Percentiles rank a stretch among this genome's conserved stretches.
Conservation (phyloP, 2,888 invertebrate genomes). For the Agriopis marginaria region DNA sequence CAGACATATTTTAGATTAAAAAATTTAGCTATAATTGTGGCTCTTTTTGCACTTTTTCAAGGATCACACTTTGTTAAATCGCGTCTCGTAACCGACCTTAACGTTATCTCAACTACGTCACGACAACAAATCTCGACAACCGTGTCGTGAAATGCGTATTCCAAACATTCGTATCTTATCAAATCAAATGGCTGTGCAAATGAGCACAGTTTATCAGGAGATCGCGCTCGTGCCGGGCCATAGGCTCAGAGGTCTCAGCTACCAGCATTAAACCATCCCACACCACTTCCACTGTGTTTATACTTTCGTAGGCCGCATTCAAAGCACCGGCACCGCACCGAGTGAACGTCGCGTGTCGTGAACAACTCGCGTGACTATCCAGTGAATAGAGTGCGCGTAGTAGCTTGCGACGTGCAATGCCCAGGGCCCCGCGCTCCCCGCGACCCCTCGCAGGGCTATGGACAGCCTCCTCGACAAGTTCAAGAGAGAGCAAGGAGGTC, state of each 20-base stretch:
- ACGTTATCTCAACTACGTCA: slow-evolving; percentile 66
- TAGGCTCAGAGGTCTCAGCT: slow-evolving; percentile 64
- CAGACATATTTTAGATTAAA: neutral
- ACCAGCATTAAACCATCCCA: slow-evolving; percentile 30
- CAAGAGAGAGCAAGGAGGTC: slow-evolving; percentile 81
- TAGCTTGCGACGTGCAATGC: slow-evolving; percentile 82
- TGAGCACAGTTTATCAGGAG: slow-evolving; percentile 75
- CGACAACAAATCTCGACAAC: slow-evolving; percentile 79
- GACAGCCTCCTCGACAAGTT: slow-evolving; percentile 84
- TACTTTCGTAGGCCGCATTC: slow-evolving; percentile 77
- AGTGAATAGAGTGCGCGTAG: slow-evolving; percentile 83
- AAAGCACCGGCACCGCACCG: slow-evolving; percentile 72
- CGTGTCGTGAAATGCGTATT: slow-evolving; percentile 72
- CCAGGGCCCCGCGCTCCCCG: slow-evolving; percentile 73
- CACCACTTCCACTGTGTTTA: slow-evolving; percentile 66
- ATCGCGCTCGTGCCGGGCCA: slow-evolving; percentile 61
- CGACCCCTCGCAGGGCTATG: slow-evolving; percentile 80
- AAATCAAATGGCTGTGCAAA: slow-evolving; percentile 79
- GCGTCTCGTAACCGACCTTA: slow-evolving; percentile 38
- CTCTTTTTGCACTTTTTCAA: neutral
- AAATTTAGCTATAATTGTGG: neutral
- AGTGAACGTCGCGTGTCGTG: slow-evolving; percentile 78
- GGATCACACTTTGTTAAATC: slow-evolving; percentile 2
- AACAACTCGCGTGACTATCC: slow-evolving; percentile 79
- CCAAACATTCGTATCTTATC: slow-evolving; percentile 80